These are phyloP conservation scores for Colostygia pectinataria DNA, from an alignment of 2,888 invertebrate species.

Conservation along the genomic window DNA sequence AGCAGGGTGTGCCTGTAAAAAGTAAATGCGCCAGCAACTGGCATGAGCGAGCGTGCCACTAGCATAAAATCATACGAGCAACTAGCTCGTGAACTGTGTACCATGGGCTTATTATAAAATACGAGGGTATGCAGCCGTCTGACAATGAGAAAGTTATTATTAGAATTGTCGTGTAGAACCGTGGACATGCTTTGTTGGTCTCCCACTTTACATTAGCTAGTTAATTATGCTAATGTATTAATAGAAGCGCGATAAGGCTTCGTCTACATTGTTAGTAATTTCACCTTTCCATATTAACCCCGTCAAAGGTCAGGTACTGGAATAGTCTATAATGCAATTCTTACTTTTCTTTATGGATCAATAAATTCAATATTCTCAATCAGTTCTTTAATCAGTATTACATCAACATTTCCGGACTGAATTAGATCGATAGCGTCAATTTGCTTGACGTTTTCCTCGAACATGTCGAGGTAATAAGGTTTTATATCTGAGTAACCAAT, in stretches of 20 bases:
- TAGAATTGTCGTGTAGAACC: slow-evolving; percentile 44
- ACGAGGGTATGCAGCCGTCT: slow-evolving; percentile 34
- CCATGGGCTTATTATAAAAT: slow-evolving; percentile 30
- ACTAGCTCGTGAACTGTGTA: slow-evolving; percentile 4
- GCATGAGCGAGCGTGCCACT: not conserved
- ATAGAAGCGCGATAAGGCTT: slow-evolving; percentile 38
- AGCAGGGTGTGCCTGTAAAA: too few species aligned
- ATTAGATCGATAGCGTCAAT: slow-evolving; percentile 16
- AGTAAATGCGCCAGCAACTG: not conserved
- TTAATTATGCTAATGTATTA: slow-evolving; percentile 53
- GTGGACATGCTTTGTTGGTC: slow-evolving; percentile 47
- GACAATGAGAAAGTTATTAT: slow-evolving; percentile 52
- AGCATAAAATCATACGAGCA: not conserved
- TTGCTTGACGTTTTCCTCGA: slow-evolving; percentile 14
- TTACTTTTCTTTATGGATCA: slow-evolving; percentile 27
- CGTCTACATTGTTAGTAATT: slow-evolving; percentile 33
- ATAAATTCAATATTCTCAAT: slow-evolving; percentile 10
- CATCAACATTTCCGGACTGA: slow-evolving; percentile 10
- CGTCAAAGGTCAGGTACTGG: slow-evolving; percentile 44
- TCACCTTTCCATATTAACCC: slow-evolving; percentile 35
- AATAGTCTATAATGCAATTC: slow-evolving; percentile 24
- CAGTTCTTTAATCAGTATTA: not conserved
- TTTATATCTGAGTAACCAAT: slow-evolving; percentile 41
- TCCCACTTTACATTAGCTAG: slow-evolving; percentile 33
- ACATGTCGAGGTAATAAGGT: slow-evolving; percentile 33